Conservation (phyloP, 2,113 vertebrate species). For the Tringa solitaria region DNA sequence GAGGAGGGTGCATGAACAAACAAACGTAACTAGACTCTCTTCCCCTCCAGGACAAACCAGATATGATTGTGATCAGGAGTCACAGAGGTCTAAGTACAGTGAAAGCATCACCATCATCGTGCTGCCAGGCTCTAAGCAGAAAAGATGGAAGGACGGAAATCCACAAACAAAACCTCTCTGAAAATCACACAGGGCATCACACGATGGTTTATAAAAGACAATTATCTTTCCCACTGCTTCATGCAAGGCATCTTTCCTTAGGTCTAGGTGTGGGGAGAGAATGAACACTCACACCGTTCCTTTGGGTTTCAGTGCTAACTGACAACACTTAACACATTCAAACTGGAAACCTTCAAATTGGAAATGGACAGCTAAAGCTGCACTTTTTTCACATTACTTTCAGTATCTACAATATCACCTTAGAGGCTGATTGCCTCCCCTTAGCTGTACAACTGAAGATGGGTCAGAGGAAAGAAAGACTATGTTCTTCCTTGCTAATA, state of each 20-base stretch:
- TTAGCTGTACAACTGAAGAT: neutral
- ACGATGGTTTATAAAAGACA: neutral
- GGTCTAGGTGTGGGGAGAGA: neutral
- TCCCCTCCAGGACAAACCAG: neutral
- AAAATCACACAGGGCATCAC: neutral
- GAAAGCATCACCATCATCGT: neutral
- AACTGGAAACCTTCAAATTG: neutral
- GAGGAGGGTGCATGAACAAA: neutral
- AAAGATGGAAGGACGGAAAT: neutral
- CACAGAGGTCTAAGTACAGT: neutral
- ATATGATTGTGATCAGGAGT: neutral
- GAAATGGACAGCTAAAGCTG: neutral
- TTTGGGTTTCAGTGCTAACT: neutral
- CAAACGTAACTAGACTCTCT: neutral
- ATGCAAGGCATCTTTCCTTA: neutral
- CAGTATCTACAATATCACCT: neutral
- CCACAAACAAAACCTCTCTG: neutral
- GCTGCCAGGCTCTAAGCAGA: neutral
- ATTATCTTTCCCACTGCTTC: neutral
- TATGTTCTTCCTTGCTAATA: neutral
- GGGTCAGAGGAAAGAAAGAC: neutral
- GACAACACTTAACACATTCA: neutral
- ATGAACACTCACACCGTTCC: neutral
- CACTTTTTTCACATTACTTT: neutral
- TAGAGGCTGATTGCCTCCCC: neutral